These are phyloP conservation scores for Scolopax mira DNA, from an alignment of 2,113 vertebrate genomes.

Conservation along the genomic window DNA sequence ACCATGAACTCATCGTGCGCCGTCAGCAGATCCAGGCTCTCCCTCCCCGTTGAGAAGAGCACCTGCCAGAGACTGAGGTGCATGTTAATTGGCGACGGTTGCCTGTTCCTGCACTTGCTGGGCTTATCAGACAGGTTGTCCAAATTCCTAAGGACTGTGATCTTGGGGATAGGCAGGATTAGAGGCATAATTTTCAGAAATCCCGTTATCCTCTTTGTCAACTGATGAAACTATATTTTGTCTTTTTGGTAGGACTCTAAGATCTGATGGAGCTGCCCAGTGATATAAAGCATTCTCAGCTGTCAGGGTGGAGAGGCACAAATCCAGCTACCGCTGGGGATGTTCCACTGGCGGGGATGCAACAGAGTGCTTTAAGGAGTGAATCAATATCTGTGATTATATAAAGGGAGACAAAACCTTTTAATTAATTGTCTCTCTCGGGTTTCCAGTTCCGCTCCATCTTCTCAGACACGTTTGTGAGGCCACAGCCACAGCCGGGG, in stretches of 20 bases:
- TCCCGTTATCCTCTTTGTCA: neutral
- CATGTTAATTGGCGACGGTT: neutral
- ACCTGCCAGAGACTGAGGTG: neutral
- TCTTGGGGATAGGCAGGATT: neutral
- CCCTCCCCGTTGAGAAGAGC: neutral
- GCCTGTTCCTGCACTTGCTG: neutral
- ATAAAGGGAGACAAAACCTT: too few species aligned
- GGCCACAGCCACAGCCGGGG: neutral
- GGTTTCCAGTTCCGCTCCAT: neutral
- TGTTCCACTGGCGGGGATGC: neutral
- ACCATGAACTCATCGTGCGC: rapidly evolving
- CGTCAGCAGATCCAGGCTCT: neutral
- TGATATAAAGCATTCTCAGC: neutral
- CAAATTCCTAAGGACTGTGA: neutral
- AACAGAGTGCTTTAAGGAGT: neutral
- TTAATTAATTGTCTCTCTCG: neutral
- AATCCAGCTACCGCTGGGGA: neutral
- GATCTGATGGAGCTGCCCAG: neutral
- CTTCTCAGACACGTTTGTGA: rapidly evolving
- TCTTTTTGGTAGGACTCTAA: neutral
- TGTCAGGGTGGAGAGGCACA: neutral
- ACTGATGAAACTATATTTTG: neutral
- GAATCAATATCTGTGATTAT: too few species aligned
- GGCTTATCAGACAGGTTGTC: neutral
- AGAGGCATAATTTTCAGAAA: neutral